Conservation (phyloP, 1,140 invertebrate genomes). For the Melanaphis sacchari region DNA sequence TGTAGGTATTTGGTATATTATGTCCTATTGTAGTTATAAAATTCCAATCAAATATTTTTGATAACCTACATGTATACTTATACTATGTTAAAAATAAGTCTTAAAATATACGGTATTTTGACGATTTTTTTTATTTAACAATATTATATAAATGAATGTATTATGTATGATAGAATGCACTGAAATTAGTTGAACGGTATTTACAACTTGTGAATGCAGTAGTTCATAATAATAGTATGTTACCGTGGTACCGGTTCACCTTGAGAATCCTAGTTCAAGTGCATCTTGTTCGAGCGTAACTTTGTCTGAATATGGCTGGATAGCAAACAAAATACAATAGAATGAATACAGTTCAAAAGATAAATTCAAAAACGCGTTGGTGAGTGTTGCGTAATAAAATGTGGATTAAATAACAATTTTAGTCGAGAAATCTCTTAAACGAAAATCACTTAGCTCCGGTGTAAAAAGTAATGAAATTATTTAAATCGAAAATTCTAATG, state of each 20-base stretch:
- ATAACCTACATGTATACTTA: background rate
- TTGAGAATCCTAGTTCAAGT: conserved; percentile 47
- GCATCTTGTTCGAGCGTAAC: conserved; percentile 20
- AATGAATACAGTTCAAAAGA: background rate
- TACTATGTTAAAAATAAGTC: background rate
- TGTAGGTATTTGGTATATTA: background rate
- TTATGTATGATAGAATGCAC: background rate
- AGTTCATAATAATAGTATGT: background rate
- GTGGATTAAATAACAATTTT: background rate
- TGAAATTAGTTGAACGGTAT: background rate
- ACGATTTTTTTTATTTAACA: background rate
- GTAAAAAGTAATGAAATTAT: no score
- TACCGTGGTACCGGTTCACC: background rate
- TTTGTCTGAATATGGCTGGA: background rate
- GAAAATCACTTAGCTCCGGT: background rate
- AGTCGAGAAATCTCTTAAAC: background rate
- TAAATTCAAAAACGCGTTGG: background rate
- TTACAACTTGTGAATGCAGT: background rate
- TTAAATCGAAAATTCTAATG: no score
- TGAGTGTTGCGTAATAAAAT: background rate
- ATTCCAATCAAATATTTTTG: background rate
- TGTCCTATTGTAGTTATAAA: background rate
- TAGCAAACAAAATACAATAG: background rate
- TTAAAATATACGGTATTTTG: background rate
- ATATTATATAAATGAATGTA: background rate